Percentiles rank a stretch among this genome's conserved stretches.
Conservation (phyloP, 2,797 vertebrate genomes). For the Picus viridis region DNA sequence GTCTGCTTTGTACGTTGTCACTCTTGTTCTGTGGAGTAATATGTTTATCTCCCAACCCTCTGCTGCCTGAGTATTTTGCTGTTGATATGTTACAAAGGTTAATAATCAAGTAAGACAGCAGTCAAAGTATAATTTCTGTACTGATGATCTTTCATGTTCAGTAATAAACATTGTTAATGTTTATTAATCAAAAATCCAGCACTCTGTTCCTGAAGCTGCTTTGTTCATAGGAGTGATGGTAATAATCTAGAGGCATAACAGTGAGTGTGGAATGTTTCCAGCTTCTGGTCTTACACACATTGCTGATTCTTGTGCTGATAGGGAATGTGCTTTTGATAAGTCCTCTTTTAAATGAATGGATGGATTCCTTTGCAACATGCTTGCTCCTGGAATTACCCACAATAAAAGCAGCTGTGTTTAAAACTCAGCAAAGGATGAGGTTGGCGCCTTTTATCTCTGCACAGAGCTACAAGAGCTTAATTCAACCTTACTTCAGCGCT, state of each 20-base stretch:
- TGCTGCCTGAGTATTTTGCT: not conserved
- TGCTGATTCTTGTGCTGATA: not conserved
- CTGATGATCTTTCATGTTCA: constrained; percentile 52
- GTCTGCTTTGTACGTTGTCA: not conserved
- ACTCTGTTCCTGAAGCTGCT: not conserved
- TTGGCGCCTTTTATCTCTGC: rapidly evolving
- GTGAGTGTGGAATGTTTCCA: not conserved
- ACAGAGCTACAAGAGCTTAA: not conserved
- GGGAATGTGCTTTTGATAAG: not conserved
- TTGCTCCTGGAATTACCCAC: not conserved
- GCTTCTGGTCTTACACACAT: not conserved
- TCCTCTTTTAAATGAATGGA: not conserved
- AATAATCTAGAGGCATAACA: constrained; percentile 24
- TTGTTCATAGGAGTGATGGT: not conserved
- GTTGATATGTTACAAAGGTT: constrained; percentile 68
- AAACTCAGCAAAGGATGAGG: not conserved
- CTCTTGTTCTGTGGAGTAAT: not conserved
- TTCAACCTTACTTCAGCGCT: not conserved
- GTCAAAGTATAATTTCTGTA: constrained; percentile 25
- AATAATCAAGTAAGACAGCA: constrained; percentile 25
- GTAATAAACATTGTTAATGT: constrained; percentile 58
- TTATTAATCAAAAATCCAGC: constrained; percentile 49
- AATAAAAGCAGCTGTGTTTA: not conserved
- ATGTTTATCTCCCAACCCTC: constrained; percentile 12
- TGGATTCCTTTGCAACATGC: not conserved